phyloP scores from a whole-genome alignment of 2,888 invertebrate genomes.

The Ophion costatus region DNA sequence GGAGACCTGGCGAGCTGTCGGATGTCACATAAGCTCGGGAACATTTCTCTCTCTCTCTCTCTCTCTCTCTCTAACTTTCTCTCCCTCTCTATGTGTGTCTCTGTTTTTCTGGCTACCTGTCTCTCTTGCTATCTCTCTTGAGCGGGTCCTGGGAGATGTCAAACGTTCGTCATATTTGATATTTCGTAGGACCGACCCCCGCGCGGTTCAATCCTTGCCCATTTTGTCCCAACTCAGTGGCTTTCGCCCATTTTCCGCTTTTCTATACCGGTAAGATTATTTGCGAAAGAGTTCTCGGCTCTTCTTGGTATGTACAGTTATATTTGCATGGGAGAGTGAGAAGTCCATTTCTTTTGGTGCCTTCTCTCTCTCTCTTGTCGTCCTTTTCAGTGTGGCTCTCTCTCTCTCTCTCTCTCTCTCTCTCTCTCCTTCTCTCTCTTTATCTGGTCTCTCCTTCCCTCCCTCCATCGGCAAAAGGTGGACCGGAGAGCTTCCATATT shows the following conservation, averaged over 20 bases:
- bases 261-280: slow-evolving; percentile 73
- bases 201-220: slow-evolving; percentile 55
- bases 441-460: neutral
- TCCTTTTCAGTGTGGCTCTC: neutral
- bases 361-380: slow-evolving; percentile 9
- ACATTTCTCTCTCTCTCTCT: slow-evolving; percentile 21
- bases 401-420: neutral
- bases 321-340: slow-evolving; percentile 1
- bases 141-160: slow-evolving; percentile 78
- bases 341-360: slow-evolving; percentile 2
- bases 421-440: too few relatives aligned
- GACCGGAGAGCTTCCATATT: slow-evolving; percentile 58
- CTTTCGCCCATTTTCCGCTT: slow-evolving; percentile 47
- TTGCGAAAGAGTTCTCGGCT: slow-evolving; percentile 80
- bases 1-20: slow-evolving; percentile 56
- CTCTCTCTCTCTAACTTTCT: slow-evolving; percentile 3
- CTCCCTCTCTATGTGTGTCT: slow-evolving; percentile 37
- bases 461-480: neutral
- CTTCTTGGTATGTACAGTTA: slow-evolving; percentile 72
- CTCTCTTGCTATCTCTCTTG: slow-evolving; percentile 26
- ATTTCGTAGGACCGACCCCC: slow-evolving; percentile 71
- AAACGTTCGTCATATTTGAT: slow-evolving; percentile 81
- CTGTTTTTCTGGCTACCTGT: slow-evolving; percentile 64
- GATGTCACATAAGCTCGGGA: slow-evolving; percentile 40
- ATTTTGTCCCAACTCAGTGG: slow-evolving; percentile 17